A percentile compares a stretch with the other conserved stretches of the same genome.
phyloP scores from a whole-genome alignment of 2,113 vertebrate species.

The Spea multiplicata region DNA sequence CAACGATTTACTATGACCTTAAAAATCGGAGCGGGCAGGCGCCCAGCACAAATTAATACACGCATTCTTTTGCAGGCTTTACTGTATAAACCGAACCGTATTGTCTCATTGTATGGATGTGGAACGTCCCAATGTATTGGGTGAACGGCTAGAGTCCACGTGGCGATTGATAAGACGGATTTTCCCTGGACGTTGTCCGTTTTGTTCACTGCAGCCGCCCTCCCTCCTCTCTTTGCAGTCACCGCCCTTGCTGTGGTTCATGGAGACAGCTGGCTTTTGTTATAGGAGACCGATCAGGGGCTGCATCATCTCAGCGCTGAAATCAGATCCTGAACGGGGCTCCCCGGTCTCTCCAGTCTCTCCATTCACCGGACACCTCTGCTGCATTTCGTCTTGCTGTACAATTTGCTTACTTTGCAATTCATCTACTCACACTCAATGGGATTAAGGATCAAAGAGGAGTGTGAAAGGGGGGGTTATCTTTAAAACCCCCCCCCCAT shows the following conservation, averaged over 20 bases:
- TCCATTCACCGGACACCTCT: slow-evolving; percentile 13
- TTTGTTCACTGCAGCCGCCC: slow-evolving; percentile 18
- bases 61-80: not conserved
- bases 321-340: slow-evolving; percentile 24
- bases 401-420: slow-evolving; percentile 1
- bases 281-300: slow-evolving; percentile 24
- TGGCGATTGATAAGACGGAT: slow-evolving; percentile 27
- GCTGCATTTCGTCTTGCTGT: not conserved
- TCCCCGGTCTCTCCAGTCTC: slow-evolving; percentile 11
- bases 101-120: not conserved
- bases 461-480: not conserved
- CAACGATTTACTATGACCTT: too few relatives aligned
- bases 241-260: slow-evolving; percentile 39
- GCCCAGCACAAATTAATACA: not conserved
- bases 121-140: not conserved
- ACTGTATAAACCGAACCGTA: not conserved
- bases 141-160: slow-evolving; percentile 5
- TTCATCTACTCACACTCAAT: slow-evolving; percentile 11
- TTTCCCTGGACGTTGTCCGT: not conserved
- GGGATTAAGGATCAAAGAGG: not conserved
- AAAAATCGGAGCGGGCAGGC: not conserved
- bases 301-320: slow-evolving; percentile 31
- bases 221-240: slow-evolving; percentile 35
- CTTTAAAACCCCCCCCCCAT: not conserved
- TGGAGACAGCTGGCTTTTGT: slow-evolving; percentile 48